phyloP scores from a whole-genome alignment of 2,113 vertebrate species.

The Cebus imitator region DNA sequence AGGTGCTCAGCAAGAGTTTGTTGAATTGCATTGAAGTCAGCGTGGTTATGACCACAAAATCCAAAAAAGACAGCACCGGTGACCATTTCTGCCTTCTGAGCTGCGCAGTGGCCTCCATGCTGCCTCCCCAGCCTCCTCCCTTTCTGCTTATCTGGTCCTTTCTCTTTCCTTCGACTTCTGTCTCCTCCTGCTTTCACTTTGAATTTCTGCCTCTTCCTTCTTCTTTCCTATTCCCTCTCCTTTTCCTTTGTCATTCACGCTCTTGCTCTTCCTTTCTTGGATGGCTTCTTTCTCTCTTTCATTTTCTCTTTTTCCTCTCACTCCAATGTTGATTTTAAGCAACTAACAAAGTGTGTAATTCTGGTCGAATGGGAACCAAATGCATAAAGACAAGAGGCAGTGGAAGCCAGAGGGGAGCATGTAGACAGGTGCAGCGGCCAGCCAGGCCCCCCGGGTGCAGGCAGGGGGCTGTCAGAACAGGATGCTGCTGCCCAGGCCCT shows the following conservation, averaged over 20 bases:
- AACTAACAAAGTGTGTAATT: background rate
- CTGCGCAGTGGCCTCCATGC: background rate
- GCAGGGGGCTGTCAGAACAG: fast-evolving
- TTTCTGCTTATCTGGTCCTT: background rate
- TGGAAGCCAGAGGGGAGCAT: fast-evolving
- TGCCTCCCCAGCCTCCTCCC: background rate
- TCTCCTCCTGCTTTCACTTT: background rate
- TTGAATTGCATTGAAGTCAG: fast-evolving
- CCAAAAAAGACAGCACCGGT: fast-evolving
- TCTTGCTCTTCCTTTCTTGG: background rate
- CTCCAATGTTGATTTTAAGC: background rate
- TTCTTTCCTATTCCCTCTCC: fast-evolving
- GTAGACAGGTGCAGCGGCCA: background rate
- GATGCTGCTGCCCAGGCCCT: fast-evolving
- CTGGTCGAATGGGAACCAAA: background rate
- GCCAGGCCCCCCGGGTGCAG: background rate
- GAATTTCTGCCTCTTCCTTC: background rate
- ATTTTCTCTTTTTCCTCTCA: fast-evolving
- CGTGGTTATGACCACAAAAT: fast-evolving
- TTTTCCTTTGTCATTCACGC: background rate
- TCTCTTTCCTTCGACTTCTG: background rate
- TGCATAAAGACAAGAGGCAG: fast-evolving
- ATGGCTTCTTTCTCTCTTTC: background rate
- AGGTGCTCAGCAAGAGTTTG: background rate
- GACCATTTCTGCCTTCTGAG: too few species aligned